These are phyloP conservation scores for Oxyura jamaicensis DNA, from an alignment of 2,113 vertebrate species.

Conservation along the genomic window DNA sequence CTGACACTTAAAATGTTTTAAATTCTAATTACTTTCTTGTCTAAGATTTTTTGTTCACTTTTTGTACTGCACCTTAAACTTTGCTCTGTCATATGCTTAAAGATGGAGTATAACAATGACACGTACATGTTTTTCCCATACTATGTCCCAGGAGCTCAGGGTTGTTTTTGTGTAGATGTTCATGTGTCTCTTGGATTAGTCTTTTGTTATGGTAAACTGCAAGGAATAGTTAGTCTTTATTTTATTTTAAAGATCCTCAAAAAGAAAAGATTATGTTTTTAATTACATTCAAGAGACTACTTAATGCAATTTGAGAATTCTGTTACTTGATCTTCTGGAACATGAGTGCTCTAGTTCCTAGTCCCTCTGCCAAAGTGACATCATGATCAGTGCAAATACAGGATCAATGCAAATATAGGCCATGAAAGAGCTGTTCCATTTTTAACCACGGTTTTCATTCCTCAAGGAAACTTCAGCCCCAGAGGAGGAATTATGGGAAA, in stretches of 20 bases:
- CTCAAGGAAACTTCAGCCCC: not conserved
- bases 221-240: not conserved
- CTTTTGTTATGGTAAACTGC: not conserved
- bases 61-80: not conserved
- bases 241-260: slow-evolving; percentile 7
- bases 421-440: not conserved
- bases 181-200: not conserved
- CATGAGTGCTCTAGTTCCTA: not conserved
- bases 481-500: not conserved
- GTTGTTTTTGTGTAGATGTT: not conserved
- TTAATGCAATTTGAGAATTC: not conserved
- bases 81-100: not conserved
- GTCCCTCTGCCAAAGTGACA: not conserved
- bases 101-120: not conserved
- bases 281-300: not conserved
- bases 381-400: fast-evolving
- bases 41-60: not conserved
- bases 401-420: not conserved
- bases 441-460: not conserved
- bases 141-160: not conserved
- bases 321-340: not conserved
- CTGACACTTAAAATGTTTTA: not conserved
- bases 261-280: not conserved
- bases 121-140: not conserved
- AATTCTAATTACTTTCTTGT: slow-evolving; percentile 23